phyloP scores from a whole-genome alignment of 2,888 invertebrate species.

The Protophormia terraenovae region DNA sequence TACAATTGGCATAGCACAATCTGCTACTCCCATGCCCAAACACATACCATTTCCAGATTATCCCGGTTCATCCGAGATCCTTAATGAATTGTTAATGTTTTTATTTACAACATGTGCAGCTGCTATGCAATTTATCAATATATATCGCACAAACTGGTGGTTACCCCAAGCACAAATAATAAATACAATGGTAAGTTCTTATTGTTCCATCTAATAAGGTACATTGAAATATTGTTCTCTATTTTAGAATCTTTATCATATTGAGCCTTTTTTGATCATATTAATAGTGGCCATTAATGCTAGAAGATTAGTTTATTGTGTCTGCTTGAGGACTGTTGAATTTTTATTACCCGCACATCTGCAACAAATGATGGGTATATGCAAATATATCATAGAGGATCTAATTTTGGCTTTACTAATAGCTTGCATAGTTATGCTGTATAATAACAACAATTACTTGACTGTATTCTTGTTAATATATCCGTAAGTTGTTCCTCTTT shows the following conservation, averaged over 20 bases:
- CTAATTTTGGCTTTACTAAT: slow-evolving; percentile 84
- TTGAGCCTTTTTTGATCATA: slow-evolving; percentile 92
- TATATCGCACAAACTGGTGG: slow-evolving; percentile 99
- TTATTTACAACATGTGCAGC: slow-evolving; percentile 89
- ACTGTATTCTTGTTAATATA: slow-evolving; percentile 93
- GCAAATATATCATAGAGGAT: slow-evolving; percentile 82
- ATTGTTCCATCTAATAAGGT: no score
- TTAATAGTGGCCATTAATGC: slow-evolving; percentile 92
- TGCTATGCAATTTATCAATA: slow-evolving; percentile 94
- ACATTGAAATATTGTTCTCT: slow-evolving; percentile 71
- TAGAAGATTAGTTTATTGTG: slow-evolving; percentile 88
- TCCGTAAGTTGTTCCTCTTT: slow-evolving; percentile 87
- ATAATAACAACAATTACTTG: slow-evolving; percentile 88
- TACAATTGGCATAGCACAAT: slow-evolving; percentile 5
- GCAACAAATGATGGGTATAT: slow-evolving; percentile 76
- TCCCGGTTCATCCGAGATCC: slow-evolving; percentile 89
- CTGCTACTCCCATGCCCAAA: slow-evolving; percentile 82
- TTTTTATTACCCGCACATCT: slow-evolving; percentile 79
- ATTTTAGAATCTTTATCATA: slow-evolving; percentile 94
- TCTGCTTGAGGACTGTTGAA: slow-evolving; percentile 83
- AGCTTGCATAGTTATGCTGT: slow-evolving; percentile 88
- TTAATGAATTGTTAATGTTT: slow-evolving; percentile 93
- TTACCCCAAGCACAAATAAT: slow-evolving; percentile 94
- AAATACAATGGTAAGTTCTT: slow-evolving; percentile 89
- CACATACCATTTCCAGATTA: slow-evolving; percentile 91